Evolutionary conservation across 1,140 invertebrate genomes (phyloP), one percentile per base, ranked within the genome.

Genomic region (Drosophila orena): DNA sequence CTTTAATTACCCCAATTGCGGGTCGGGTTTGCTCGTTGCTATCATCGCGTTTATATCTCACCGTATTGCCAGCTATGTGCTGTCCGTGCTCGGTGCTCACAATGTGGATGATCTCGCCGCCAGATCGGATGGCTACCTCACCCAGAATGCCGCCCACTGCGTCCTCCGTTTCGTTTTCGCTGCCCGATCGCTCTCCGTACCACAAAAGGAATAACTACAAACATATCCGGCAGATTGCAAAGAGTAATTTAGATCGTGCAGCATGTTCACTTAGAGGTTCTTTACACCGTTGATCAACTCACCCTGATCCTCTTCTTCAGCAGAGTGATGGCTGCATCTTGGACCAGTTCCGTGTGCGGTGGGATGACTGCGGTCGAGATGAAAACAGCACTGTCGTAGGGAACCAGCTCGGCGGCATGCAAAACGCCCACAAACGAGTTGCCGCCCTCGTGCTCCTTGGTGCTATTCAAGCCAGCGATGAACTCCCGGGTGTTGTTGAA

Each of bases 311-410:
- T 90, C 66, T 94, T 94, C 76, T 94, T 93, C 0, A 94, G 92
- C 49, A 94, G 72, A 2, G 93, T 93, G 38, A 93, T 93, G 42
- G 93, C 76, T 14, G 93, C 93, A 54, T 93, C 74, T 20, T 94
- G 93, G 17, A 93, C 86, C 15, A 93, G 71, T 65, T 94, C 92
- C 4, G 92, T 91, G 52, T 94, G 93, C 2, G 92, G 92, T 52
- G 93, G 83, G 24, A 93, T 86, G 30, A 88, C 79, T 56, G 93
- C 93, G 0, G 94, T 94, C 11, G 93, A 92, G 10, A 94, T 91
- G 79, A 94, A 94, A 1, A 94, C 91, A 0, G 94, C 94, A 77
- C 94, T 94, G 81, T 94, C 94, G 61, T 94, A 94, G 2, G 94
- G 94, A 37, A 94, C 93, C 34, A 94, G 77, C 53, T 94, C 93